Evolutionary conservation across 2,797 vertebrate species (phyloP), one percentile per base, ranked within the genome.

Genomic region (Argyrosomus regius): DNA sequence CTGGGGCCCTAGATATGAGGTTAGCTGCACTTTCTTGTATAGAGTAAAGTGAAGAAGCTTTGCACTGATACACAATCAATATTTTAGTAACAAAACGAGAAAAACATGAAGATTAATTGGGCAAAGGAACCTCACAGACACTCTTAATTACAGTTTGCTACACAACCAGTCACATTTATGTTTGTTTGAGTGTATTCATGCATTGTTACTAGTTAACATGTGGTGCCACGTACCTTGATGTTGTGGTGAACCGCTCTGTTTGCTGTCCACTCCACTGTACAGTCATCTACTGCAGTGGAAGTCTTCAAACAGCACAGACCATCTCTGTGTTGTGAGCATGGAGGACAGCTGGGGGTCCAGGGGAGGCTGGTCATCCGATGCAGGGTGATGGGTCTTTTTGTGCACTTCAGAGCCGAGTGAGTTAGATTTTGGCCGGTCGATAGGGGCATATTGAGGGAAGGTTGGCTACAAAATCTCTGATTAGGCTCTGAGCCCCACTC

Each of bases 331-430:
- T 81, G 83, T 1, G 83, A 74, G 77, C 72, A 81, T 0, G 77
- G 75, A 18, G 75, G 71, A 48, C 84, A 84, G 60, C 78, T 20
- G 0, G 72, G 53, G 39, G 67, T 88, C 88, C 83, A 85, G 76
- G 90, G 84, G 5, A 91, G 82, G 67, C 91, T 87, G 81, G 84
- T 62, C 75, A 90, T 86, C 43, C 83, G 83, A 14, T 92, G 87
- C 70, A 93, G 84, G 11, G 84, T 88, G 78, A 94, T 84, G 67
- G 93, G 90, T 73, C 91, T 89, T 53, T 85, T 91, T 14, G 72
- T 82, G 77, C 83, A 83, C 43, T 61, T 62, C 31, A 85, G 78
- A 56, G 85, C 75, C 0, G 75, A 71, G 39, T 52, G 82, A 2
- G 85, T 87, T 0, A 72, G 88, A 52, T 86, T 89, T 57, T 72